Base-by-base conservation (phyloP, 2,888 invertebrate species). In the Dicranocentrus wangi region DNA sequence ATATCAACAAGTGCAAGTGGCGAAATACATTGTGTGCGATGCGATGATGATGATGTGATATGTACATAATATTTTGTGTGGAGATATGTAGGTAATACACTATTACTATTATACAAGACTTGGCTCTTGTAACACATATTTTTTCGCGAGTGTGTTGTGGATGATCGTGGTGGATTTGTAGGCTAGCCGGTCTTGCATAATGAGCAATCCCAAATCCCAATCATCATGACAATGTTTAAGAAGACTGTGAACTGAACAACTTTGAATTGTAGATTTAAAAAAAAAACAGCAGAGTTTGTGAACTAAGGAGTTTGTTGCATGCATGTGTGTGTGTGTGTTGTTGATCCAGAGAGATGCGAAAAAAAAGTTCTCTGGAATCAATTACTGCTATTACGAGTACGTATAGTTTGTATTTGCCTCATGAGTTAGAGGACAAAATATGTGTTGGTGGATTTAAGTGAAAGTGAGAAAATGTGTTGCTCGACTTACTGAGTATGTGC, bases 161-260 rank as follows among this genome's bases (percentile, higher is more conserved):
- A 3, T 32, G 5, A 32, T 32, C n/a, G n/a, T n/a, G n/a, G n/a
- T n/a, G n/a, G n/a, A n/a, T 32, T 32, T 32, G 32, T 32, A 32
- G 10, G n/a, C n/a, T n/a, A 42, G 42, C 68, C 47, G 28, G 55
- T 55, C 23, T 23, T 68, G 68, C 27, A 68, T 68, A 60, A 60
- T 60, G 28, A 60, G 39, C 17, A 47, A 17, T 13, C 21, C 21
- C 3, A 23, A 10, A 23, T 21, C 1, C 5, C 21, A n/a, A 51
- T 51, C 17, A 51, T 51, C 15, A 32, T 32, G 60, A 60, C 27
- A 25, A 60, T 25, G 25, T 21, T 2, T 32, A 25, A 27, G 27
- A 27, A 19, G 19, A 8, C 15, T 60, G 1, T 2, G 32, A 23
- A 23, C 13, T 10, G 10, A 53, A 53, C 19, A n/a, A 32, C 32